Percentiles rank a stretch among this genome's conserved stretches.
Evolutionary conservation across 2,797 vertebrate species (phyloP).

Genomic region (Buphagus erythrorhynchus): DNA sequence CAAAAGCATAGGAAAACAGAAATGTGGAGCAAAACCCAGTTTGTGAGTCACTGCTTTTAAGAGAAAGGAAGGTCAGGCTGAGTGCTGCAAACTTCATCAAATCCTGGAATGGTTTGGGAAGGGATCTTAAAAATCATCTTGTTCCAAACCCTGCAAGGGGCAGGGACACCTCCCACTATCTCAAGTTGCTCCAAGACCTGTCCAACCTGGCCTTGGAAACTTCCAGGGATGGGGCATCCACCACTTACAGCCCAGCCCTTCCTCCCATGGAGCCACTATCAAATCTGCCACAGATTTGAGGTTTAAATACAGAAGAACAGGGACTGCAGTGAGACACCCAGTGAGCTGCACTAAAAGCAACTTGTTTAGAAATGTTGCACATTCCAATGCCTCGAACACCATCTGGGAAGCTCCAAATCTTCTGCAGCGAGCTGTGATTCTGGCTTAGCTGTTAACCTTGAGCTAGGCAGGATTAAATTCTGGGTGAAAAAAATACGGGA

Average conservation of each 20-base stretch:
- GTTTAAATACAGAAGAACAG: not conserved
- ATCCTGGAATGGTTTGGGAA: not conserved
- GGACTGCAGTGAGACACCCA: not conserved
- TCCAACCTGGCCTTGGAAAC: not conserved
- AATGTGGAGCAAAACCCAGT: not conserved
- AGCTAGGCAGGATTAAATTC: constrained; percentile 19
- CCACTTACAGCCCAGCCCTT: not conserved
- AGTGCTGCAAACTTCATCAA: not conserved
- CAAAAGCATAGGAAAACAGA: not conserved
- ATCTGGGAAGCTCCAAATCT: constrained; percentile 9
- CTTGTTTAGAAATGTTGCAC: constrained; percentile 25
- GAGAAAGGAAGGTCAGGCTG: not conserved
- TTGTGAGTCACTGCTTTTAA: not conserved
- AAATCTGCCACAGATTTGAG: not conserved
- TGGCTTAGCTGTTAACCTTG: constrained; percentile 39
- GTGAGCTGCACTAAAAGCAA: not conserved
- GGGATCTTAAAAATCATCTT: not conserved
- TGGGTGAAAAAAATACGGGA: not conserved
- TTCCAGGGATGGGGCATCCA: not conserved
- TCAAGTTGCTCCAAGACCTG: not conserved
- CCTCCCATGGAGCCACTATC: not conserved
- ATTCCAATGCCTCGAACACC: constrained; percentile 36
- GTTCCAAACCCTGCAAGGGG: not conserved
- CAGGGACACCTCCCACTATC: not conserved
- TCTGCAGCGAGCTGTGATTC: not conserved